Conservation (phyloP, 2,888 invertebrate genomes). For the Oasisia sp. region DNA sequence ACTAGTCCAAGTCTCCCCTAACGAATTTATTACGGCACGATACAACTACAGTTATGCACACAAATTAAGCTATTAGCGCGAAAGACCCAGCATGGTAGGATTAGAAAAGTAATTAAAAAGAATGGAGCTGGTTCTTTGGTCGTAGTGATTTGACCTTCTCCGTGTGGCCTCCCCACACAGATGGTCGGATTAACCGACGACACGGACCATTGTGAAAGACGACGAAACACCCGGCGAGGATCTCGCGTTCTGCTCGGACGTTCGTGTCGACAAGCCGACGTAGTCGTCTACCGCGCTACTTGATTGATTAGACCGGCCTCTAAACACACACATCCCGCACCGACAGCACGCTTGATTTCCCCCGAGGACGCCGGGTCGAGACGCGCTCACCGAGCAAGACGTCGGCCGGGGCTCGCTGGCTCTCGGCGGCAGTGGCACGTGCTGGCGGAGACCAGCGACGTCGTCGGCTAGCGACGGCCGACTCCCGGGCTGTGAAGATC, state of each 20-base stretch:
- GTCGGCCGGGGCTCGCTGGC: slow-evolving; percentile 44
- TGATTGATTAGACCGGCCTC: slow-evolving; percentile 8
- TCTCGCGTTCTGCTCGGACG: background rate
- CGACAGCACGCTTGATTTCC: slow-evolving; percentile 13
- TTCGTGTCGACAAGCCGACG: background rate
- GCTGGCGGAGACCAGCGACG: slow-evolving; percentile 40
- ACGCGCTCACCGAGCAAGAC: background rate
- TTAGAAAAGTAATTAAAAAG: no score
- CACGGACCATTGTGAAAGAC: background rate
- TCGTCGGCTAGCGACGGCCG: slow-evolving; percentile 35
- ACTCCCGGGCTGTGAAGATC: slow-evolving; percentile 38
- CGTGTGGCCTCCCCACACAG: background rate
- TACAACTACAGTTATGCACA: no score
- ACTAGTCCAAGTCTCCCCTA: no score
- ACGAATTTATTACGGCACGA: no score
- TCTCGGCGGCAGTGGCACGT: slow-evolving; percentile 39
- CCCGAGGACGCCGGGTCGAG: background rate
- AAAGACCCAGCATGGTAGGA: no score
- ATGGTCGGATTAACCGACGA: background rate
- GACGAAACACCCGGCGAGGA: background rate
- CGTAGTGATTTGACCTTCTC: background rate
- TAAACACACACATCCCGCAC: background rate
- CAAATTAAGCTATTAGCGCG: no score
- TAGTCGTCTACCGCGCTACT: background rate
- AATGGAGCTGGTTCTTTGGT: background rate